These are phyloP conservation scores for Dolichopus griseipennis DNA, from an alignment of 2,888 invertebrate genomes.

Conservation along the genomic window DNA sequence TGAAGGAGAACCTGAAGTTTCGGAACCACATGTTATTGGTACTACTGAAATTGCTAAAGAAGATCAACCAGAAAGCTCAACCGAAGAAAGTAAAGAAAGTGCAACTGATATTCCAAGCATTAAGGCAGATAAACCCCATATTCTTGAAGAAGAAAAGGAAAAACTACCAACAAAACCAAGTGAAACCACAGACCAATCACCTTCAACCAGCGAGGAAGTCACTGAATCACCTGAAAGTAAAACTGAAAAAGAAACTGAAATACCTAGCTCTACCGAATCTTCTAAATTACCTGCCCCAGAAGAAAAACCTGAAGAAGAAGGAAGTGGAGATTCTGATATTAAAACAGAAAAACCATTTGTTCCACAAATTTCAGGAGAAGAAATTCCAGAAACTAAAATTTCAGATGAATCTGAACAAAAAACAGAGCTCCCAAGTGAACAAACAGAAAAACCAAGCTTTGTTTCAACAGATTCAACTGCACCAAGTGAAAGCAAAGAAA, in stretches of 20 bases:
- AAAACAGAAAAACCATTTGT: constrained; percentile 5
- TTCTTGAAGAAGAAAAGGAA: background rate
- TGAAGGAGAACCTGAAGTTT: background rate
- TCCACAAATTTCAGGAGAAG: background rate
- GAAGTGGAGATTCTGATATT: background rate
- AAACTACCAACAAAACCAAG: background rate
- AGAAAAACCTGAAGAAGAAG: background rate
- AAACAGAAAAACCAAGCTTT: background rate
- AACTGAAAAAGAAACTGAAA: background rate
- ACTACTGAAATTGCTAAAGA: constrained; percentile 2
- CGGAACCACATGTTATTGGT: background rate
- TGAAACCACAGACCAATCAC: background rate
- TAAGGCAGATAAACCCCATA: background rate
- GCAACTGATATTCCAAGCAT: background rate
- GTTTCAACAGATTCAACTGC: background rate
- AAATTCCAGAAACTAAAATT: background rate
- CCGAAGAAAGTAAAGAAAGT: background rate
- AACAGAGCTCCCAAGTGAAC: background rate
- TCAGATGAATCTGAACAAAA: background rate
- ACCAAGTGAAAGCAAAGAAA: background rate
- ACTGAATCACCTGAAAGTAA: background rate
- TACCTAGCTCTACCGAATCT: background rate
- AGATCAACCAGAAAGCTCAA: background rate
- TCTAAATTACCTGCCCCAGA: background rate
- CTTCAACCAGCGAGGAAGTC: background rate